These are phyloP conservation scores for Gobionotothen gibberifrons DNA, from an alignment of 2,797 vertebrate genomes.

Conservation along the genomic window DNA sequence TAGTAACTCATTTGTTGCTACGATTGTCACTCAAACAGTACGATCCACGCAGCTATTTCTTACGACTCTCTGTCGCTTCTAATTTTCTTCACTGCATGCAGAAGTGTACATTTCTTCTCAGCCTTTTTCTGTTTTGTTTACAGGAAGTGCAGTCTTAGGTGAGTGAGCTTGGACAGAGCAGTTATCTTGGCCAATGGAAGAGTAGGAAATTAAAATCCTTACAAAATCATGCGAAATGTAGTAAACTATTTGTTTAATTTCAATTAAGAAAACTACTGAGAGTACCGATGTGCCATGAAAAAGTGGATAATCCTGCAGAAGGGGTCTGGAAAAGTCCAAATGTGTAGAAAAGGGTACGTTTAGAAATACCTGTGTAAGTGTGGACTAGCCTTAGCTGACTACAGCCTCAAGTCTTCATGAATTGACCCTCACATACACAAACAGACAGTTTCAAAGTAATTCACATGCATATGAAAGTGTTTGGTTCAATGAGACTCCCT, in stretches of 20 bases:
- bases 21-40: conserved; percentile 6
- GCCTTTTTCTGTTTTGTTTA: not conserved
- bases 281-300: conserved; percentile 7
- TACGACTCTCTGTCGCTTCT: not conserved
- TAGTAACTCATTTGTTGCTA: conserved; percentile 16
- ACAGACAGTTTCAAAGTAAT: not conserved
- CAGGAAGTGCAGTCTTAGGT: not conserved
- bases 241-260: too few species aligned
- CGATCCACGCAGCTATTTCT: not conserved
- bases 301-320: conserved; percentile 2
- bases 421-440: too few species aligned
- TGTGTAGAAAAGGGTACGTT: too few species aligned
- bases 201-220: not conserved
- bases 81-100: not conserved
- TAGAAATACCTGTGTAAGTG: too few species aligned
- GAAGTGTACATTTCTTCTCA: not conserved
- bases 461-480: conserved; percentile 6
- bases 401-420: conserved; percentile 3
- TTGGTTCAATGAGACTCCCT: conserved; percentile 1
- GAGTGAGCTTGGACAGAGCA: not conserved
- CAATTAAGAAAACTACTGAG: not conserved
- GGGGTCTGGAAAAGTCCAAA: not conserved
- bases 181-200: not conserved
- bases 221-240: not conserved
- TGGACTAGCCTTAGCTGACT: not conserved